Base-by-base conservation (phyloP, 1,140 invertebrate species). In the Heliconius congener region DNA sequence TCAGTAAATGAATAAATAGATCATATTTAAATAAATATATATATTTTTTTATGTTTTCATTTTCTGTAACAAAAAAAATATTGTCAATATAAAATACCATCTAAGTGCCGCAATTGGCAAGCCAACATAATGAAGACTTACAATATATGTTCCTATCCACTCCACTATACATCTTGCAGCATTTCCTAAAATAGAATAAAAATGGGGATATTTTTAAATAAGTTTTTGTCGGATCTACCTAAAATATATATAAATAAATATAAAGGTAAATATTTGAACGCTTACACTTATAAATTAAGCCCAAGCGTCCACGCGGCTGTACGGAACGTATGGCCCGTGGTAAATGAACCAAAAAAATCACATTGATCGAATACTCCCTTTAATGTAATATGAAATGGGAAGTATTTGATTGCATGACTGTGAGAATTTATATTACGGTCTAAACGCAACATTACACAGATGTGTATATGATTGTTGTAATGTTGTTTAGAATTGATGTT, bases 291-390 rank as follows among this genome's bases (percentile, higher is more conserved):
- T 83, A 55, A 39, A 37, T 84, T 86, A 74, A 5, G 23, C 71
- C 81, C 79, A 80, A 30, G 74, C 82, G 23, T 57, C 66, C 79
- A 83, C 79, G 78, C 77, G 75, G 81, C 78, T 42, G 82, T 81
- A 82, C 81, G 84, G 80, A 83, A 83, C 90, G 91, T 90, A 91
- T 87, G 88, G 86, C 81, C 81, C 85, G 84, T 83, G 86, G 87
- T 89, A 94, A 93, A 93, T 92, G 92, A 94, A 93, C 87, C 91
- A 92, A 93, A 93, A 92, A 93, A 91, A 91, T 87, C 85, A 86
- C 88, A 86, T 85, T 89, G 90, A 94, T 93, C 89, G 91, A 94
- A 92, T 88, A 86, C 88, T 85, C 83, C 87, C 88, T 91, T 89
- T 91, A 89, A 91, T 91, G 88, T 91, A 87, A 87, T 85, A 84